Evolutionary conservation across 2,888 invertebrate species (phyloP).

Genomic region (Lomographa bimaculata): DNA sequence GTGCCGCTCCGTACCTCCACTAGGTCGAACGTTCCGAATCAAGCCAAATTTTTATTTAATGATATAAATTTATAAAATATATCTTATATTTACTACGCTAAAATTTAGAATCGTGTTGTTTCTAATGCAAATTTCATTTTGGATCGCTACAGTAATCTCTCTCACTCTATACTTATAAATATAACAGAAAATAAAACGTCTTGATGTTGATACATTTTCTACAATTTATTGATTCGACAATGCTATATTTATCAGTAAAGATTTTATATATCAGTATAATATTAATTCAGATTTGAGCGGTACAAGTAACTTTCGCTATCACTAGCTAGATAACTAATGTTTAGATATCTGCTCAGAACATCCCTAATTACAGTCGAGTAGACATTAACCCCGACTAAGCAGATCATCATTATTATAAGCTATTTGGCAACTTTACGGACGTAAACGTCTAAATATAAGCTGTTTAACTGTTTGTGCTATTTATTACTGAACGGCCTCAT

Average conservation of each 20-base stretch:
- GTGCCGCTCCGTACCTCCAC: constrained; percentile 47
- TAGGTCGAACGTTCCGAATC: constrained; percentile 51
- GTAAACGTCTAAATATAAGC: constrained; percentile 64
- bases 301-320: constrained; percentile 30
- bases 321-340: constrained; percentile 43
- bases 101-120: constrained; percentile 65
- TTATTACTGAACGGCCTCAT: constrained; percentile 38
- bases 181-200: constrained; percentile 48
- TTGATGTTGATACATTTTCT: constrained; percentile 31
- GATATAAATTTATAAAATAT: constrained; percentile 68
- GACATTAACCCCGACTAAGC: constrained; percentile 48
- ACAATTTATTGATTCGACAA: constrained; percentile 32
- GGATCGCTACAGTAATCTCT: constrained; percentile 53
- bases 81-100: constrained; percentile 56
- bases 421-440: constrained; percentile 82
- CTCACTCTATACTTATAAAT: constrained; percentile 56
- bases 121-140: constrained; percentile 49
- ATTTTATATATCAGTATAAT: constrained; percentile 44
- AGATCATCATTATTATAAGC: constrained; percentile 59
- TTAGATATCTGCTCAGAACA: constrained; percentile 38
- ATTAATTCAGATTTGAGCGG: constrained; percentile 45
- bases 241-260: constrained; percentile 64
- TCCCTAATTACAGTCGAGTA: constrained; percentile 47
- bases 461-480: constrained; percentile 60
- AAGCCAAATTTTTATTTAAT: constrained; percentile 59